Conservation (phyloP, 2,113 vertebrate genomes). For the Lepidothrix coronata region DNA sequence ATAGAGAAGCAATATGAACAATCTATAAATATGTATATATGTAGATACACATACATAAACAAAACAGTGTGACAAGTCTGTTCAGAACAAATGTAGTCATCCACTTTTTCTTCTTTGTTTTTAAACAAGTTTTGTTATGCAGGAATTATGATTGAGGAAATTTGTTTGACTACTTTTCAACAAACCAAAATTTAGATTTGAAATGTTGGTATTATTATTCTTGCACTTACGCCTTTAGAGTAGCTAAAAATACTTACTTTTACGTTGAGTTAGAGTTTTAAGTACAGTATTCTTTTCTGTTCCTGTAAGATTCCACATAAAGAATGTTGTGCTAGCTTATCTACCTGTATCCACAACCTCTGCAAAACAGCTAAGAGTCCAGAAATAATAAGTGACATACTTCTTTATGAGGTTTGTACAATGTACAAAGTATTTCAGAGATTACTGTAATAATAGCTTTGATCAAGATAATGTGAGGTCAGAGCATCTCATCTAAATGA, state of each 20-base stretch:
- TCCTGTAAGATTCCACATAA: not conserved
- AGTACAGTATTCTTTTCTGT: not conserved
- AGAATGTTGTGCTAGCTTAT: not conserved
- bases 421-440: not conserved
- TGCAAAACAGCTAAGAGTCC: not conserved
- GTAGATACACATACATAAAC: not conserved
- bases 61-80: not conserved
- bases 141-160: not conserved
- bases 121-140: not conserved
- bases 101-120: not conserved
- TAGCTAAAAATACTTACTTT: not conserved
- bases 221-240: not conserved
- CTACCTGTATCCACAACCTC: not conserved
- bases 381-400: not conserved
- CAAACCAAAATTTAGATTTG: not conserved
- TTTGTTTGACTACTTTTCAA: not conserved
- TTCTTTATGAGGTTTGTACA: not conserved
- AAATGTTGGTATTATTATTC: not conserved
- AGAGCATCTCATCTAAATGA: not conserved
- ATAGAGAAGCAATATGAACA: not conserved
- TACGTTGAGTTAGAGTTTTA: not conserved
- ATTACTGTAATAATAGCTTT: not conserved
- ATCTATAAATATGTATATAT: not conserved
- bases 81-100: not conserved
- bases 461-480: not conserved